Evolutionary conservation across 1,140 invertebrate genomes (phyloP).

Genomic region (Lutraria rhynchaena): DNA sequence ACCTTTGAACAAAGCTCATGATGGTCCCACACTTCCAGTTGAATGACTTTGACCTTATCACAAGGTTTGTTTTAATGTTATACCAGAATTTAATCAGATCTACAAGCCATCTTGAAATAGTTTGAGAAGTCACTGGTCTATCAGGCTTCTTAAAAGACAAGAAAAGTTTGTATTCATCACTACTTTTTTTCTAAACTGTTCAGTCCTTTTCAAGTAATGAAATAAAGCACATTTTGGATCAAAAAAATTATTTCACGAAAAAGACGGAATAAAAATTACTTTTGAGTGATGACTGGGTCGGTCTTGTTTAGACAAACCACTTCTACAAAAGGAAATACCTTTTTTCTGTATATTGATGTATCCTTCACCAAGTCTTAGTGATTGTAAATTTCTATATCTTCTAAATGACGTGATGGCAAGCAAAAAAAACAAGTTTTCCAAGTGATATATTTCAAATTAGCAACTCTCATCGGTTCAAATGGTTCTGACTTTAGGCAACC

Average conservation of each 20-base stretch:
- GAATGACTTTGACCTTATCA: too few relatives aligned
- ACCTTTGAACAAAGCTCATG: too few relatives aligned
- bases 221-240: constrained; percentile 39
- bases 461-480: constrained; percentile 50
- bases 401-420: constrained; percentile 41
- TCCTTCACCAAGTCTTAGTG: constrained; percentile 44
- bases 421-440: constrained; percentile 44
- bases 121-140: constrained; percentile 24
- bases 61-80: too few relatives aligned
- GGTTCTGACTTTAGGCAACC: constrained; percentile 14
- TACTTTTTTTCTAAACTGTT: neutral
- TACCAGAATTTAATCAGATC: constrained; percentile 3
- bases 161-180: constrained; percentile 39
- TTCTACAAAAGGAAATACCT: constrained; percentile 50
- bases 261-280: constrained; percentile 58
- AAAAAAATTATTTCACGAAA: constrained; percentile 34
- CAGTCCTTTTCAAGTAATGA: constrained; percentile 49
- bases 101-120: constrained; percentile 17
- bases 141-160: constrained; percentile 24
- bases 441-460: constrained; percentile 42
- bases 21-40: too few relatives aligned
- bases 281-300: constrained; percentile 26
- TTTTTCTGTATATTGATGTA: constrained; percentile 51
- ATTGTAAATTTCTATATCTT: constrained; percentile 56
- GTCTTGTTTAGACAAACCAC: constrained; percentile 56